Evolutionary conservation across 2,797 vertebrate species (phyloP), one percentile per base, ranked within the genome.

Genomic region (Perodicticus potto): DNA sequence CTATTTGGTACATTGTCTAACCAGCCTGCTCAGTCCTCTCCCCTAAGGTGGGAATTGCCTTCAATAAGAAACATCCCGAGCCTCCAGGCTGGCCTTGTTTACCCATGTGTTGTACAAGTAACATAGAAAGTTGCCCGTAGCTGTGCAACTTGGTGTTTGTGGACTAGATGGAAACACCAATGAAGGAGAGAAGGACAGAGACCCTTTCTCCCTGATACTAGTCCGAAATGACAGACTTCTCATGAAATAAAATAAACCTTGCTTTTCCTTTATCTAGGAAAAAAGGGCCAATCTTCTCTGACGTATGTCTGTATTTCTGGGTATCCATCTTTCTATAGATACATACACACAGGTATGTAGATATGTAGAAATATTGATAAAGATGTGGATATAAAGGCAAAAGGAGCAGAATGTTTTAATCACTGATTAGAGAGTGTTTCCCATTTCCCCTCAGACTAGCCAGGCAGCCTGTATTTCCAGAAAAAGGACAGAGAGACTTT

Each of bases 141-240:
- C 14, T 63, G 7, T 32, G 86, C 69, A 49, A 11, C 1, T 16
- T 27, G 2, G 0, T 32, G 29, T 91, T 77, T 40, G 2, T 81
- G 73, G 77, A 29, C 40, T 55, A 53, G 45, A 49, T 17, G 73
- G 93, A 94, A 70, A 77, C 20, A 82, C 3, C 6, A 77, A 5
- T 10, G 27, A 63, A 63, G 32, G 22, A 9, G 29, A n/a, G 4
- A 1, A 73, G 0, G 32, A 55, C 16, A 67, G 22, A 3, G 16
- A 76, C 12, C 14, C 2, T 57, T 78, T 65, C n/a, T 17, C 80
- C 20, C 22, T 86, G 22, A 17, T 17, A n/a, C 11, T 63, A 57
- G 29, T 76, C 45, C 78, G 40, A 84, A 88, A 91, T 70, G 59
- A 76, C 9, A 27, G 6, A 87, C 23, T 90, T 96, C 8, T 69